Evolutionary conservation across 2,888 invertebrate species (phyloP).

Genomic region (Malthinus flaveolus): DNA sequence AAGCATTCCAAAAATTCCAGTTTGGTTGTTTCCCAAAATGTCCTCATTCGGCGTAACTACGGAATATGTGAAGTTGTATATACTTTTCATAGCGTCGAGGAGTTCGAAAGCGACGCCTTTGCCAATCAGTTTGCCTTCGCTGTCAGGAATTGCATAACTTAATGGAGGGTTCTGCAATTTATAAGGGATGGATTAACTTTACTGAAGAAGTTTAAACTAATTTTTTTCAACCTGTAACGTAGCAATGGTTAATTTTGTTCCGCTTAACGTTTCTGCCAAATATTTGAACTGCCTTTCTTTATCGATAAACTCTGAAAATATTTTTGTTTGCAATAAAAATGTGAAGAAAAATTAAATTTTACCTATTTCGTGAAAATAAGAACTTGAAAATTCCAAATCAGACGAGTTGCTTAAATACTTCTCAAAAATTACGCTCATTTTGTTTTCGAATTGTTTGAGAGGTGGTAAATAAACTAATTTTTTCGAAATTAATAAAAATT

Average conservation of each 20-base stretch:
- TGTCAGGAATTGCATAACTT: slow-evolving; percentile 55
- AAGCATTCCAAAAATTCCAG: slow-evolving; percentile 67
- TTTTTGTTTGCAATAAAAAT: too few species aligned
- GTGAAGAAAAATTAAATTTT: neutral
- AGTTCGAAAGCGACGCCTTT: slow-evolving; percentile 70
- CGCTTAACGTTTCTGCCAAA: neutral
- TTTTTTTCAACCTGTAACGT: slow-evolving; percentile 18
- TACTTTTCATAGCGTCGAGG: slow-evolving; percentile 63
- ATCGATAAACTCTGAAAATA: neutral
- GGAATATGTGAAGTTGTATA: slow-evolving; percentile 71
- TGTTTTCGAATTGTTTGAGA: too few species aligned
- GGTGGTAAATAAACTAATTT: too few species aligned
- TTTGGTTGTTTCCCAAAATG: slow-evolving; percentile 59
- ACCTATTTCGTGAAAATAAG: neutral
- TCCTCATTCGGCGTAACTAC: slow-evolving; percentile 64
- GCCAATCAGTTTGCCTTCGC: slow-evolving; percentile 61
- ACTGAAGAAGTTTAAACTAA: neutral
- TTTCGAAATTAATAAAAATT: too few species aligned
- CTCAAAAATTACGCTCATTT: too few species aligned
- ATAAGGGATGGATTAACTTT: neutral
- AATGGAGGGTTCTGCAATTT: slow-evolving; percentile 59
- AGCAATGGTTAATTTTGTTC: slow-evolving; percentile 9
- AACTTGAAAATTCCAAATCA: neutral
- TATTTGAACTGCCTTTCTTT: neutral
- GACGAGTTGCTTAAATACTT: neutral